Base-by-base conservation (phyloP, 2,888 invertebrate genomes). In the Halictus ligatus region DNA sequence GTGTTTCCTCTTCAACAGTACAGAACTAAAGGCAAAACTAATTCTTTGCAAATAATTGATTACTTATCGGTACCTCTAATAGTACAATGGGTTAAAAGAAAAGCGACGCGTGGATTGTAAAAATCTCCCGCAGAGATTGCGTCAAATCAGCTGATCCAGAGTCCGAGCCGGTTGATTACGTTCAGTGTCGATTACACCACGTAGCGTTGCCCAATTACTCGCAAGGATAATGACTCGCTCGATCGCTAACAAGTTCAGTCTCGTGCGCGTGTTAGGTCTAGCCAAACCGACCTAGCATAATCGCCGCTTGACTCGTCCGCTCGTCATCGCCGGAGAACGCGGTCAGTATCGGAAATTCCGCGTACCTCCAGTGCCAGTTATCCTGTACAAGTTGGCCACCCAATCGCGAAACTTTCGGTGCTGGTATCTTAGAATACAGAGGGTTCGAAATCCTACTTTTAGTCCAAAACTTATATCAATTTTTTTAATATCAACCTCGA, bases 151-250 rank as follows among this genome's bases (percentile, higher is more conserved):
- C 58, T 58, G 58, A 58, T 58, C 58, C 58, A 12, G 58, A 58
- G 58, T n/a, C 7, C 58, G 58, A n/a, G 58, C 7, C n/a, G 58
- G 58, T 21, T 58, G 58, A 58, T 58, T 58, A n/a, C n/a, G 58
- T 12, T 58, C 58, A 58, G 58, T 58, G 21, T 58, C n/a, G 58
- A 58, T 58, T 58, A n/a, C 12, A 58, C 12, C 12, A 58, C 12
- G n/a, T 58, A 58, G 58, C 58, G n/a, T 58, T n/a, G n/a, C n/a
- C 12, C 58, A 58, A n/a, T 58, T n/a, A 58, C 12, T 58, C n/a
- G 58, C n/a, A n/a, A 58, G 58, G 58, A 58, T 58, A 58, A 58
- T 58, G n/a, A 58, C 12, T 58, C n/a, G 58, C 58, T 58, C n/a
- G 58, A 58, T n/a, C n/a, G n/a, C 58, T 58, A n/a, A 58, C n/a